A percentile compares a stretch with the other conserved stretches of the same genome.
These are phyloP conservation scores for Halisarca cf. caerulea DNA, from an alignment of 37 sponge, comb jelly and placozoan genomes.

Conservation along the genomic window DNA sequence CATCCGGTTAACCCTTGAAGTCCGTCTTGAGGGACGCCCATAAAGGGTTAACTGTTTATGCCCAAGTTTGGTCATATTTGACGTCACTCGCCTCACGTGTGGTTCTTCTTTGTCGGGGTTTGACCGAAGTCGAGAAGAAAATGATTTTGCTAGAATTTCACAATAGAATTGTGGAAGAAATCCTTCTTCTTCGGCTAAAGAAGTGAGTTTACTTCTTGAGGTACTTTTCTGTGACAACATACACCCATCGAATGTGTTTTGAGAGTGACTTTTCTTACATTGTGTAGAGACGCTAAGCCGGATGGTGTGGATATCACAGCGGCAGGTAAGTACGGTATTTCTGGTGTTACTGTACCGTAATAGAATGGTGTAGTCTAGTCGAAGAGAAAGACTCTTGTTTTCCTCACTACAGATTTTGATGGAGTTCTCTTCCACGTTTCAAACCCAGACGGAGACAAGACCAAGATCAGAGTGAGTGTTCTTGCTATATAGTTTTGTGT, in stretches of 20 bases:
- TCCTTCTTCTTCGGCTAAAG: conserved; percentile 70
- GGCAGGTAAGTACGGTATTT: conserved; percentile 79
- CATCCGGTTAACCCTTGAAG: no score
- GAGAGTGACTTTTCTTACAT: no score
- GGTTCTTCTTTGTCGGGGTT: not conserved
- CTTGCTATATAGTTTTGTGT: no score
- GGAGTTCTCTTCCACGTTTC: conserved; percentile 92
- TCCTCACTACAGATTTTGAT: conserved; percentile 81
- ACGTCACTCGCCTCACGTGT: conserved; percentile 24
- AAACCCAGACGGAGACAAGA: conserved; percentile 91
- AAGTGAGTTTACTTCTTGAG: conserved; percentile 37
- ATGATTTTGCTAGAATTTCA: conserved; percentile 96
- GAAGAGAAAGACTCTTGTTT: not conserved
- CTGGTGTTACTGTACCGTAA: no score
- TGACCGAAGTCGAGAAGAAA: not conserved
- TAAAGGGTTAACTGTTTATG: conserved; percentile 15
- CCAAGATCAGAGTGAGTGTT: conserved; percentile 73
- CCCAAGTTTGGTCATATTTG: conserved; percentile 3
- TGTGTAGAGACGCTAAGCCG: conserved; percentile 66
- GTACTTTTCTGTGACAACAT: no score
- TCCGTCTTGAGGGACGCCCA: no score
- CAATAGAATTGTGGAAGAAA: conserved; percentile 89
- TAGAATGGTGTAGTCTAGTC: not conserved
- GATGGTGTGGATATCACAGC: conserved; percentile 91
- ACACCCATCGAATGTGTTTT: no score